Conservation (phyloP, 2,113 vertebrate species). For the Alligator mississippiensis region DNA sequence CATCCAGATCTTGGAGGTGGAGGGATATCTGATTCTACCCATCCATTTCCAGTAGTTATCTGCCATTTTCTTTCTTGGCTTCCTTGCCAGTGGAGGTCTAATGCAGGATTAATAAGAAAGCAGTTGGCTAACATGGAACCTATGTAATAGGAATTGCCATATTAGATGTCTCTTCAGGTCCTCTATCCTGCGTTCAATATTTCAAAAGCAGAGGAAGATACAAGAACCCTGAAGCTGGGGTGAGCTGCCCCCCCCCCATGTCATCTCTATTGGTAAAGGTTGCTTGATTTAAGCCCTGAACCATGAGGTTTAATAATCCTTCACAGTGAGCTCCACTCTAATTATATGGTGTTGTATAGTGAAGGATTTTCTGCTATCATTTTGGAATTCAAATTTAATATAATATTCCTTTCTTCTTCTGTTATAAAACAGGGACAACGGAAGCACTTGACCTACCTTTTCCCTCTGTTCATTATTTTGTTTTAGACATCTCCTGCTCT, state of each 20-base stretch:
- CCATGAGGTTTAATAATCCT: neutral
- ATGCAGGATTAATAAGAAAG: neutral
- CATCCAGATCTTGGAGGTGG: neutral
- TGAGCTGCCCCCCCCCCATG: no score
- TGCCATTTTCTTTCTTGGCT: neutral
- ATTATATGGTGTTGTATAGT: neutral
- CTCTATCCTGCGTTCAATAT: no score
- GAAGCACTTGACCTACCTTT: neutral
- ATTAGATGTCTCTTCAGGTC: neutral
- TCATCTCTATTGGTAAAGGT: no score
- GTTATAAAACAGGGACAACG: rapidly evolving
- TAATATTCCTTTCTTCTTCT: neutral
- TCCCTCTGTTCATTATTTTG: neutral
- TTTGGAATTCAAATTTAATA: neutral
- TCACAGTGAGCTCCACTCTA: neutral
- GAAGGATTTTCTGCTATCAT: neutral
- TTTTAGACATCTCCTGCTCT: rapidly evolving
- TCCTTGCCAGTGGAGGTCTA: neutral
- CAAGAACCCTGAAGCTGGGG: no score
- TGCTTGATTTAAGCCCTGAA: neutral
- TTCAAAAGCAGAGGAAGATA: no score
- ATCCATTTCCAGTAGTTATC: neutral
- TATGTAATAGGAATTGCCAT: neutral
- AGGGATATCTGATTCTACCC: neutral
- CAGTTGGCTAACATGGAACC: neutral